phyloP scores from a whole-genome alignment of 2,113 vertebrate species.

The Epinephelus lanceolatus region DNA sequence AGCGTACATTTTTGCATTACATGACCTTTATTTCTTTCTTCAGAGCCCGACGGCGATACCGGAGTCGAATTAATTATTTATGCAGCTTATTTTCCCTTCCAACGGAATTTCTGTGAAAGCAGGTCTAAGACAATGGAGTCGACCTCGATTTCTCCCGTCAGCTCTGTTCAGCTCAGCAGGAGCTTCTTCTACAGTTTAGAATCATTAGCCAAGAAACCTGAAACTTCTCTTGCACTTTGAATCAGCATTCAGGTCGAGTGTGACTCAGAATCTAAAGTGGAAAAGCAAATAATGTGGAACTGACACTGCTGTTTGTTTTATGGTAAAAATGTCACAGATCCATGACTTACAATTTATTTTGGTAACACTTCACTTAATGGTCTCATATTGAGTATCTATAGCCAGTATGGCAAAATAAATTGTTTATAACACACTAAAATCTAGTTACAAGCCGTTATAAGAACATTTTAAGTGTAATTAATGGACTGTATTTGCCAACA shows the following conservation, averaged over 20 bases:
- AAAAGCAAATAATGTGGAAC: neutral
- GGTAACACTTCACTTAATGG: neutral
- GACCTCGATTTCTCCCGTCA: conserved; percentile 50
- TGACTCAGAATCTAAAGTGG: neutral
- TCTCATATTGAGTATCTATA: neutral
- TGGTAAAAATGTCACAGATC: neutral
- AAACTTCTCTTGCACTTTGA: neutral
- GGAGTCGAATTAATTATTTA: conserved; percentile 64
- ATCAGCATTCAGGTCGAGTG: neutral
- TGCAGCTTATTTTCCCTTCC: conserved; percentile 22
- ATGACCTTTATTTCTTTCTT: conserved; percentile 56
- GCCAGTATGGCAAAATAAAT: neutral
- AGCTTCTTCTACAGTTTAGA: conserved; percentile 17
- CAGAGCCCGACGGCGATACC: conserved; percentile 23
- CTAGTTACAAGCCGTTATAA: neutral
- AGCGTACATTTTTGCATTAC: conserved; percentile 46
- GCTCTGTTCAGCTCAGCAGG: conserved; percentile 42
- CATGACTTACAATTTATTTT: neutral
- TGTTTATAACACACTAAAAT: neutral
- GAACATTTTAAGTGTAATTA: neutral
- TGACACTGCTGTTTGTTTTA: too few species aligned
- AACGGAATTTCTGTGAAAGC: conserved; percentile 55
- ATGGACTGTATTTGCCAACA: neutral
- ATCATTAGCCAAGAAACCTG: neutral
- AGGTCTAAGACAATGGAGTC: conserved; percentile 49